A percentile compares a stretch with the other conserved stretches of the same genome.
phyloP scores from a whole-genome alignment of 1,140 invertebrate species.

The Hycleus phaleratus region DNA sequence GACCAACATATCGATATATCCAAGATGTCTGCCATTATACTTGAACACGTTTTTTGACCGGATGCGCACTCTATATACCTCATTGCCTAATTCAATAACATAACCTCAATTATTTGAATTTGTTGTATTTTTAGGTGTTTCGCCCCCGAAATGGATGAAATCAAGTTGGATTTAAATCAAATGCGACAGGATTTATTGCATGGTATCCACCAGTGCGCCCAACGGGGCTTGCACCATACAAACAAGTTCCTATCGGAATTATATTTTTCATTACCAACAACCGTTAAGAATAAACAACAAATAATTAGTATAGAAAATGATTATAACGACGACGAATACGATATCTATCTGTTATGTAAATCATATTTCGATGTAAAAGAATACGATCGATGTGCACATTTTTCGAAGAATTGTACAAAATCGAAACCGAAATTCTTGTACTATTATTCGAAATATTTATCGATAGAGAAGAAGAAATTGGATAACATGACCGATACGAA shows the following conservation, averaged over 20 bases:
- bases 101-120: too few species aligned
- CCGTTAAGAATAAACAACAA: constrained; percentile 38
- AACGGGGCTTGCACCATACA: constrained; percentile 61
- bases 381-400: constrained; percentile 84
- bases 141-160: constrained; percentile 14
- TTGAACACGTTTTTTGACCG: too few species aligned
- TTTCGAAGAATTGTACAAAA: constrained; percentile 61
- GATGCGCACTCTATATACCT: too few species aligned
- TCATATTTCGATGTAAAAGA: constrained; percentile 89
- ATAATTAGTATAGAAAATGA: constrained; percentile 34
- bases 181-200: constrained; percentile 57
- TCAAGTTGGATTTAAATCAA: constrained; percentile 52
- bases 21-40: too few species aligned
- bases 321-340: constrained; percentile 52
- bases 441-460: constrained; percentile 79
- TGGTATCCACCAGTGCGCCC: constrained; percentile 61
- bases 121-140: too few species aligned
- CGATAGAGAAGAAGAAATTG: constrained; percentile 78
- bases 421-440: constrained; percentile 70
- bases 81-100: too few species aligned
- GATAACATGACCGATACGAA: constrained; percentile 76
- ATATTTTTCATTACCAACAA: constrained; percentile 59
- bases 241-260: constrained; percentile 82
- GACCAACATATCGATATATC: too few species aligned
- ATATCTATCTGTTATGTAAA: constrained; percentile 73